Base-by-base conservation (phyloP, 1,140 invertebrate genomes). In the Cotesia chilonis region DNA sequence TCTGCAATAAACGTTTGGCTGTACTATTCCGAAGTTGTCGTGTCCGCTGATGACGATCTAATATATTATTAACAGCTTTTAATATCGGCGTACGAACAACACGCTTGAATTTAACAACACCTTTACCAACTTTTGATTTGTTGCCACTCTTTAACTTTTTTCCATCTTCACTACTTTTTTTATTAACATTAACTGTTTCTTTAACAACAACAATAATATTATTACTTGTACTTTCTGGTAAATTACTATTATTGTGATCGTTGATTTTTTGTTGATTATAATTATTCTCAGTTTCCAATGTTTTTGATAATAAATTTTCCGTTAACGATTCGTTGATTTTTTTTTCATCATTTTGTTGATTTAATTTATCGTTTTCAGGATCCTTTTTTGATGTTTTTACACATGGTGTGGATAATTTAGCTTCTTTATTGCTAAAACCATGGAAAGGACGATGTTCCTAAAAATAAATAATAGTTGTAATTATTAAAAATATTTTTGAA, bases 1-100 rank as follows among this genome's bases (percentile, higher is more conserved):
- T 80, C 57, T 80, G 82, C 10, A 85, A 64, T 69, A 80, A 86
- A 83, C 80, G 85, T 79, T 90, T 81, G 70, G 90, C 84, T 81
- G 90, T 89, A 81, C 89, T 80, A 81, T 90, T 86, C 78, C 88
- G 81, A 77, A 89, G 80, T 77, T 88, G 80, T 76, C 89, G 86
- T 10, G 88, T 86, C 78, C 90, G 85, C 82, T 90, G 84, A 83
- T 88, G 83, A 75, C 90, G 87, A 76, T 85, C 81, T 64, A 85
- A 76, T 55, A 84, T 86, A 75, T 83, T 83, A 70, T 84, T 84
- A 17, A 83, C 83, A 17, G 82, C 82, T 74, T 84, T 86, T 64
- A 85, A 63, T 60, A 84, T 82, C 4, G 83, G 79, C 4, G 78
- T 80, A 71, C 80, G 81, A 20, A 78, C 73, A 59, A 82, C 76